These are phyloP conservation scores for Drepanosiphum platanoidis DNA, from an alignment of 2,888 invertebrate genomes.

Conservation along the genomic window DNA sequence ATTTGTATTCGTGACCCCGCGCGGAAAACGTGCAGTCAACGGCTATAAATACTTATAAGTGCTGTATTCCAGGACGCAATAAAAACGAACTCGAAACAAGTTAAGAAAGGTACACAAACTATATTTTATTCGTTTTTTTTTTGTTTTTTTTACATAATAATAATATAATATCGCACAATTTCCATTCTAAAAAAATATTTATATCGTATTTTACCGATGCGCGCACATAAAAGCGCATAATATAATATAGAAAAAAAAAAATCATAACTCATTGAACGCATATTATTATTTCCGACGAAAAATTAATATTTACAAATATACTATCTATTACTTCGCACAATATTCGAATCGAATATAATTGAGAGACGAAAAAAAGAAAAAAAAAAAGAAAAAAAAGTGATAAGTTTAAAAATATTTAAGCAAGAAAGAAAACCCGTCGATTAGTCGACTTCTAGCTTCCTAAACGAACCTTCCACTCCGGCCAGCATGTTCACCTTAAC, in stretches of 20 bases:
- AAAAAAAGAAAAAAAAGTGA: background rate
- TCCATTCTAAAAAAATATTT: slow-evolving; percentile 14
- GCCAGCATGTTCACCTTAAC: slow-evolving; percentile 64
- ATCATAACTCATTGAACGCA: background rate
- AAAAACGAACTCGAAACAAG: slow-evolving; percentile 44
- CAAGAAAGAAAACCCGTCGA: background rate
- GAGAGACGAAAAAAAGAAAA: background rate
- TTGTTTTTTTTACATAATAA: slow-evolving; percentile 4
- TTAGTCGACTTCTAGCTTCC: slow-evolving; percentile 66
- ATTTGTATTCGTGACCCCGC: slow-evolving; percentile 11
- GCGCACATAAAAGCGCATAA: background rate
- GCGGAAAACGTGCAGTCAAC: slow-evolving; percentile 23
- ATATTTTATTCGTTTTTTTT: slow-evolving; percentile 14
- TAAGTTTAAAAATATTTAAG: background rate
- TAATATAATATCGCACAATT: slow-evolving; percentile 15
- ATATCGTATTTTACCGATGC: background rate
- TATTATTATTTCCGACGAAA: background rate
- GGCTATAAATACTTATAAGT: slow-evolving; percentile 55
- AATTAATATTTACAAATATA: background rate
- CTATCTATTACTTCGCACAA: too few species aligned
- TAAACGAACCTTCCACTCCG: slow-evolving; percentile 66
- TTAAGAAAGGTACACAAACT: slow-evolving; percentile 38
- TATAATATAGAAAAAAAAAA: background rate
- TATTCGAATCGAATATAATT: background rate
- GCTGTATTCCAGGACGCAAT: background rate